Evolutionary conservation across 1,140 invertebrate genomes (phyloP), one percentile per base, ranked within the genome.

Genomic region (Danaus plexippus): DNA sequence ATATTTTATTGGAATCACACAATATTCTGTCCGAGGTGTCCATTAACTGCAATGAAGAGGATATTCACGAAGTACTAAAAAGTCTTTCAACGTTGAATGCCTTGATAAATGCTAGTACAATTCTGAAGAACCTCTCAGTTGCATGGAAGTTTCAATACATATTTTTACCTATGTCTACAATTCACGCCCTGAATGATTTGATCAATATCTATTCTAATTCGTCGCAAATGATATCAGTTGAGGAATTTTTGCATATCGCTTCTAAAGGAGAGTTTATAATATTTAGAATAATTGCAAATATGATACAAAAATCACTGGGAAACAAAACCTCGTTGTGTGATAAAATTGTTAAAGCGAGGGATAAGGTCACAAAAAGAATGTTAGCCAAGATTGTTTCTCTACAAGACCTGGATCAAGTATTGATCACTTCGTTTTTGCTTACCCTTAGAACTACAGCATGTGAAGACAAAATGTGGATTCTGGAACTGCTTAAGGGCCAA

Each of bases 121-220:
- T 78, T 50, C 60, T 82, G n/a, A 82, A 77, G 57, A 82, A 84
- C 61, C 60, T 85, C 32, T 71, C 81, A 9, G 62, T 79, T 4
- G 74, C 67, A 47, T 87, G 81, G 81, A 87, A 85, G 57, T 87
- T 82, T 55, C 73, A 85, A 46, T 87, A 87, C 41, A 72, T 87
- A 66, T 85, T 75, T 69, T 66, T 87, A 57, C 79, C 81, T n/a
- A 82, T 87, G 67, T 75, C 77, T 11, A 76, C 80, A 43, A 61
- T 69, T n/a, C 70, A 62, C 41, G 64, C 70, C 32, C 61, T 82
- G 43, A 79, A 85, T 63, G 75, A 80, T 63, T 73, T 87, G 42
- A 80, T 87, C 56, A 52, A 72, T 43, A 80, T 80, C 54, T 82
- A 79, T 57, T 54, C 58, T 47, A 61, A 63, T 40, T 49, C 48